phyloP scores from a whole-genome alignment of 1,140 invertebrate species.

The Caerostris darwini region DNA sequence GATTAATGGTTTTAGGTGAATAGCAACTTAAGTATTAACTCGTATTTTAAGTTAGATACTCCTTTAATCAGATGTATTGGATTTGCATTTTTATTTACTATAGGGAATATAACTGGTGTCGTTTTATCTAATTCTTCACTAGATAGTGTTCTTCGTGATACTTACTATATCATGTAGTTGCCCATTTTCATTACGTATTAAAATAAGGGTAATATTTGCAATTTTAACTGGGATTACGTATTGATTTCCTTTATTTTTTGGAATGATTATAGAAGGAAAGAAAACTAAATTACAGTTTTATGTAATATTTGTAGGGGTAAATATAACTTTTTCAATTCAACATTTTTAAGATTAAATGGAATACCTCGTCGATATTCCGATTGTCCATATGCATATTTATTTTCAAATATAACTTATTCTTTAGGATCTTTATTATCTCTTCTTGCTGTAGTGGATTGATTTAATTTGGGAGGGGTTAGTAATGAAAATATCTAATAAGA shows the following conservation, averaged over 20 bases:
- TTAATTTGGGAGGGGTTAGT: constrained; percentile 83
- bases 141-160: constrained; percentile 87
- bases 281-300: constrained; percentile 82
- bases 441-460: constrained; percentile 83
- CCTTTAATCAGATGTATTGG: constrained; percentile 86
- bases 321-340: constrained; percentile 89
- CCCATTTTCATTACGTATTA: constrained; percentile 88
- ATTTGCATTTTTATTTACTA: constrained; percentile 87
- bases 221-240: constrained; percentile 87
- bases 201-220: constrained; percentile 87
- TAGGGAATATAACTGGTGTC: constrained; percentile 83
- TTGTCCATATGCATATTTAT: constrained; percentile 86
- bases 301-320: constrained; percentile 87
- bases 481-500: constrained; percentile 81
- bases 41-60: constrained; percentile 84
- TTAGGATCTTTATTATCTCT: constrained; percentile 85
- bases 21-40: constrained; percentile 81
- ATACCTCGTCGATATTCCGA: constrained; percentile 89
- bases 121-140: constrained; percentile 88
- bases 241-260: constrained; percentile 87
- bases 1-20: constrained; percentile 86
- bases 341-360: constrained; percentile 86
- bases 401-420: constrained; percentile 87
- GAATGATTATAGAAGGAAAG: constrained; percentile 83
- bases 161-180: constrained; percentile 87